A percentile compares a stretch with the other conserved stretches of the same genome.
These are phyloP conservation scores for Sinopyrophorus schimmeli DNA, from an alignment of 2,888 invertebrate species.

Conservation along the genomic window DNA sequence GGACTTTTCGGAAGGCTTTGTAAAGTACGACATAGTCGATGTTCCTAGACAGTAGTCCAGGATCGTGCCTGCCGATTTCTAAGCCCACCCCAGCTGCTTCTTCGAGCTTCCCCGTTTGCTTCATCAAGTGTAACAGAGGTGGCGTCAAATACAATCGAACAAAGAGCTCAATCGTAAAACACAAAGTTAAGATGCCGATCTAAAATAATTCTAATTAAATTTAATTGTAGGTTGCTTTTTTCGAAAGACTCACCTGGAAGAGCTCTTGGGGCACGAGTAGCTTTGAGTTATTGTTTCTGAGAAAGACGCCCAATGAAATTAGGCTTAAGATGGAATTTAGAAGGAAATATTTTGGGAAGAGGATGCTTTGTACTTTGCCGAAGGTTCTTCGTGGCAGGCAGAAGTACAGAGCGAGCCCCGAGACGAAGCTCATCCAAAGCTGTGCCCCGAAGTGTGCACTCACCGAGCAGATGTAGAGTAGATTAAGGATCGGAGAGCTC, in stretches of 20 bases:
- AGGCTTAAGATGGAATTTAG: slow-evolving; percentile 77
- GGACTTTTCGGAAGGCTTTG: slow-evolving; percentile 73
- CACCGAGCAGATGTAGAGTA: slow-evolving; percentile 77
- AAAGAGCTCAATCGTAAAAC: slow-evolving; percentile 73
- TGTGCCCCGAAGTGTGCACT: slow-evolving; percentile 84
- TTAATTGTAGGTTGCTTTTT: neutral
- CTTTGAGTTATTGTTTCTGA: slow-evolving; percentile 62
- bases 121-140: slow-evolving; percentile 73
- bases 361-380: slow-evolving; percentile 81
- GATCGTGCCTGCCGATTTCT: slow-evolving; percentile 74
- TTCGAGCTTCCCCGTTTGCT: slow-evolving; percentile 75
- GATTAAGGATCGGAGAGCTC: slow-evolving; percentile 58
- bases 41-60: slow-evolving; percentile 73
- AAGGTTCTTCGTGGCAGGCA: slow-evolving; percentile 83
- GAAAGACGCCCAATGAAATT: slow-evolving; percentile 71
- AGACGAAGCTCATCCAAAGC: slow-evolving; percentile 92
- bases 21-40: slow-evolving; percentile 79
- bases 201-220: slow-evolving; percentile 54
- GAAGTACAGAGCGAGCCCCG: slow-evolving; percentile 85
- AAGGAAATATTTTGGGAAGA: slow-evolving; percentile 86
- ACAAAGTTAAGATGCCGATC: slow-evolving; percentile 66
- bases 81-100: slow-evolving; percentile 75
- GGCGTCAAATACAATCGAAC: slow-evolving; percentile 78
- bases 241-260: slow-evolving; percentile 56
- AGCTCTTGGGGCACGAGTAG: slow-evolving; percentile 58